A percentile compares a stretch with the other conserved stretches of the same genome.
These are phyloP conservation scores for Alligator sinensis DNA, from an alignment of 2,113 vertebrate genomes.

Conservation along the genomic window DNA sequence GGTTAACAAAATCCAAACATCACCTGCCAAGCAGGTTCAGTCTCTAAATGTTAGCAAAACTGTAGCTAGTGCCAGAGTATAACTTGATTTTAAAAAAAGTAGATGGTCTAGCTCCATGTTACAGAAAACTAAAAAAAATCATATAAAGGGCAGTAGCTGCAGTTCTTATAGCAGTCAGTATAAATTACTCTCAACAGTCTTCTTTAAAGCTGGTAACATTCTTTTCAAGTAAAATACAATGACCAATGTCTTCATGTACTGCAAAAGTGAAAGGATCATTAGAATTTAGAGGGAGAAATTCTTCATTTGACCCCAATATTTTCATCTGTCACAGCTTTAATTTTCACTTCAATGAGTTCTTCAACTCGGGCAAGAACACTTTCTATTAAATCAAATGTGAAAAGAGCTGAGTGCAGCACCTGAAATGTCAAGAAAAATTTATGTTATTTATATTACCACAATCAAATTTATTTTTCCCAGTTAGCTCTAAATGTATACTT, in stretches of 20 bases:
- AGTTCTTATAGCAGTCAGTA: background rate
- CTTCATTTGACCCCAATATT: conserved; percentile 72
- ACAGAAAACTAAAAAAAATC: background rate
- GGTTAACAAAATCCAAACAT: background rate
- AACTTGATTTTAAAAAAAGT: background rate
- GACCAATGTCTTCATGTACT: background rate
- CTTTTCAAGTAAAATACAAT: background rate
- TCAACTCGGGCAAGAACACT: conserved; percentile 92
- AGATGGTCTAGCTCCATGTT: background rate
- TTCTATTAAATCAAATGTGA: conserved; percentile 96
- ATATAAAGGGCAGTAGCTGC: background rate
- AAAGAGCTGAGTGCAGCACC: conserved; percentile 92
- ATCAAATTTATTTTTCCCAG: background rate
- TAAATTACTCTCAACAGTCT: background rate
- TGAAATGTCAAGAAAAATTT: conserved; percentile 75
- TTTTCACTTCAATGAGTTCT: conserved; percentile 89
- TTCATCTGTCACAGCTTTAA: conserved; percentile 77
- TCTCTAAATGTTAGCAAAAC: conserved; percentile 12
- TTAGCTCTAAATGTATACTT: background rate
- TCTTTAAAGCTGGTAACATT: background rate
- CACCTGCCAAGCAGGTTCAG: background rate
- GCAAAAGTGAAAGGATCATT: background rate
- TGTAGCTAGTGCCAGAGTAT: background rate
- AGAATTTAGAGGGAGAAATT: conserved; percentile 18
- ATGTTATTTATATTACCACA: conserved; percentile 42